Base-by-base conservation (phyloP, 1,140 invertebrate genomes). In the Macrostomum lignano region DNA sequence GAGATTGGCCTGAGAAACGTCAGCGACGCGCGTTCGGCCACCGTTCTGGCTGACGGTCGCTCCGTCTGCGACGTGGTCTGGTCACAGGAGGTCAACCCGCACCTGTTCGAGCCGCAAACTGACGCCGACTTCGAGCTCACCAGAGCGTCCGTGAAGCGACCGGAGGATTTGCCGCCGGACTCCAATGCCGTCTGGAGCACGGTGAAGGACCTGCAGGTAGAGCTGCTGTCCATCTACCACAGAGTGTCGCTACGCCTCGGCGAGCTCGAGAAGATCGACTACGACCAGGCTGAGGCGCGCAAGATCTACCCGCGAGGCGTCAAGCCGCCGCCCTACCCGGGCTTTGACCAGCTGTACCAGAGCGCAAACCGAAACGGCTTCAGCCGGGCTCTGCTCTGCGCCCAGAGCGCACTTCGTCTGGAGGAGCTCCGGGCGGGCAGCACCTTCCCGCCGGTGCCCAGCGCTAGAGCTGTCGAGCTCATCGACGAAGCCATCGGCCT, bases 181-280 rank as follows among this genome's bases (percentile, higher is more conserved):
- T 45, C 46, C 7, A 46, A 42, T 4, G 42, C 49, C 11, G 44
- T 51, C 7, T 50, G 46, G 48, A 52, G 49, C 38, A 53, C 45
- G 1, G 45, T 52, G 10, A 48, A 46, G 33, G 54, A 57, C 32
- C 41, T 57, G 6, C 50, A 55, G 33, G 38, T 52, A 7, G 54
- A 57, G 31, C 40, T 57, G 25, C 42, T 51, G 19, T 40, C 51
- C 17, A 49, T 51, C 42, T 53, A 55, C 38, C 51, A 55, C 36
- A 38, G 51, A 20, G 46, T 57, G 11, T 51, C 50, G 38, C 38
- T 55, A 7, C 49, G 52, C 25, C 40, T 55, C 17, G n/a, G n/a
- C n/a, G n/a, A n/a, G n/a, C n/a, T n/a, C n/a, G n/a, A n/a, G n/a
- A n/a, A n/a, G n/a, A n/a, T n/a, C n/a, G n/a, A n/a, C n/a, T n/a